These are phyloP conservation scores for Cavia porcellus DNA, from an alignment of 2,113 vertebrate species.

Conservation along the genomic window DNA sequence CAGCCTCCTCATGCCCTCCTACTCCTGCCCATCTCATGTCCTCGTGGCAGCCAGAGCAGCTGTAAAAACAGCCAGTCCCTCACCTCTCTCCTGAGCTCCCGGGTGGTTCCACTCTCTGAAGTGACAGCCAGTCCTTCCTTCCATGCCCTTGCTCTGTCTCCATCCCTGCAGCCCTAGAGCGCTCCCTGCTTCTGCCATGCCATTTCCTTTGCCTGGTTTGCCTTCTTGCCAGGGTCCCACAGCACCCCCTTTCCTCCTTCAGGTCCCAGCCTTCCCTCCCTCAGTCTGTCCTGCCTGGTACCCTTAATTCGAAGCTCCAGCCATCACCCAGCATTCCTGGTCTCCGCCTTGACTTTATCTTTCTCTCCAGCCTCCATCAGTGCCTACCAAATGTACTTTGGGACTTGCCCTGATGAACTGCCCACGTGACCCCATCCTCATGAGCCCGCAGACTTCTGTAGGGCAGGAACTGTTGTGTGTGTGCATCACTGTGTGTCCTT, in stretches of 20 bases:
- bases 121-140: not conserved
- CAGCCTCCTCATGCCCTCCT: rapidly evolving
- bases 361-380: not conserved
- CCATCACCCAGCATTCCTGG: not conserved
- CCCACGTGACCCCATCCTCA: not conserved
- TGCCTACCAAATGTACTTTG: not conserved
- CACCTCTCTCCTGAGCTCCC: not conserved
- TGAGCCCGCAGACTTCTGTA: not conserved
- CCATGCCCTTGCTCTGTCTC: rapidly evolving
- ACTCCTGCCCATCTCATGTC: rapidly evolving
- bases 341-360: not conserved
- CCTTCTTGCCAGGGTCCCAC: rapidly evolving
- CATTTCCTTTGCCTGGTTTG: not conserved
- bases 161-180: no score
- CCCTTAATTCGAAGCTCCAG: not conserved
- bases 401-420: not conserved
- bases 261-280: not conserved
- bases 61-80: not conserved
- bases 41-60: not conserved
- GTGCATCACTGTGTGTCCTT: not conserved
- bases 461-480: not conserved
- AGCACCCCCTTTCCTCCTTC: not conserved
- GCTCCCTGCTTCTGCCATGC: not conserved
- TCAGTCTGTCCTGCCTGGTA: not conserved
- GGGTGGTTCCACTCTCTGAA: not conserved